Evolutionary conservation across 2,113 vertebrate genomes (phyloP).

Genomic region (Meriones unguiculatus): DNA sequence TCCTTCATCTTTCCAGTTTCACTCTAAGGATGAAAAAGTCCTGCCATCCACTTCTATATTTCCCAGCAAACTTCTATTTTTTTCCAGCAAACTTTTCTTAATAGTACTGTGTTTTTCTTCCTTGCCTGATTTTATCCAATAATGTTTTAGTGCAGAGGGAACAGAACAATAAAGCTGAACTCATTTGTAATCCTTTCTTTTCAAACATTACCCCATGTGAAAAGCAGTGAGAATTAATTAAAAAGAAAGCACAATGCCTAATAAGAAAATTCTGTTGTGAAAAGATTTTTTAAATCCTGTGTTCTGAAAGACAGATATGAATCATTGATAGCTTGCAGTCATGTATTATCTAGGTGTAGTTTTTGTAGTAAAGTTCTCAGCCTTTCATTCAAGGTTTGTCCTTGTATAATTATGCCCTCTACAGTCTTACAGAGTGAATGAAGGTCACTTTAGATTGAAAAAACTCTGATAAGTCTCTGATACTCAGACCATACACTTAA

Average conservation of each 20-base stretch:
- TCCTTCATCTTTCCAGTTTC: not conserved
- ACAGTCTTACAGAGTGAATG: constrained; percentile 63
- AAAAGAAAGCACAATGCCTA: constrained; percentile 54
- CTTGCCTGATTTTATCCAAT: constrained; percentile 31
- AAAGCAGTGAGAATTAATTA: constrained; percentile 62
- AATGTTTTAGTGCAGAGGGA: constrained; percentile 33
- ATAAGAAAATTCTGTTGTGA: constrained; percentile 34
- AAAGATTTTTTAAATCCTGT: constrained; percentile 22
- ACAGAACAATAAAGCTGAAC: constrained; percentile 45
- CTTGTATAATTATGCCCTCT: constrained; percentile 64
- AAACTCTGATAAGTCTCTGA: constrained; percentile 40
- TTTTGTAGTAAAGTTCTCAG: constrained; percentile 24
- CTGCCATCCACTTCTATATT: not conserved
- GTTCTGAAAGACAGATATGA: constrained; percentile 55
- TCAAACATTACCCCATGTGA: constrained; percentile 49
- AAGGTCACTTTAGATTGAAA: constrained; percentile 63
- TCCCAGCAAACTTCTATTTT: not conserved
- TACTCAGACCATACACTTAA: constrained; percentile 25
- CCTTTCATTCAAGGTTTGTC: constrained; percentile 37
- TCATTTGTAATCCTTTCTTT: constrained; percentile 57
- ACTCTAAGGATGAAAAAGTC: not conserved
- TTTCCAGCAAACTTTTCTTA: constrained; percentile 34
- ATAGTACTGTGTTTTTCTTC: constrained; percentile 2
- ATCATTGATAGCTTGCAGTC: constrained; percentile 43
- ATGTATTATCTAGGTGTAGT: constrained; percentile 33